Evolutionary conservation across 1,140 invertebrate species (phyloP).

Genomic region (Platyscapa corneri): DNA sequence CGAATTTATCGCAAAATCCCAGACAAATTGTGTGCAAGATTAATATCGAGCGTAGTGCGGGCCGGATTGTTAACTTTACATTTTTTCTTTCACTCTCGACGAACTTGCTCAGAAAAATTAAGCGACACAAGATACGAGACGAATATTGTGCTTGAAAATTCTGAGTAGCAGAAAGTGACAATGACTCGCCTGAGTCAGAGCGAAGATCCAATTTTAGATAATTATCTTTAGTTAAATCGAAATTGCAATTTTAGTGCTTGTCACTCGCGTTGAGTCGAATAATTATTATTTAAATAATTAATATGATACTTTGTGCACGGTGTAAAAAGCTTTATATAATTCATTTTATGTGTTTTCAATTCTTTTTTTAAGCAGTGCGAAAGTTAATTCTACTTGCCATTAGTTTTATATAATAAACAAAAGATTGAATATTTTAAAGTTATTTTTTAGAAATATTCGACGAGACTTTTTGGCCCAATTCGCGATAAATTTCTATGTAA

Average conservation of each 20-base stretch:
- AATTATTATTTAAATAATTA: neutral
- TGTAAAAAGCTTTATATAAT: neutral
- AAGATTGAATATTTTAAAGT: no score
- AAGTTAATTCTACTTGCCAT: no score
- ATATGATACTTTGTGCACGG: neutral
- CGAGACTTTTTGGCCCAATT: no score
- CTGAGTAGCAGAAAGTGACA: neutral
- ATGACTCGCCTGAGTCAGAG: neutral
- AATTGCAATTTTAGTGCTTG: neutral
- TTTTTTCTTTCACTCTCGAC: neutral
- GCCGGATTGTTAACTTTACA: neutral
- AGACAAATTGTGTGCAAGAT: neutral
- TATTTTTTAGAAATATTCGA: no score
- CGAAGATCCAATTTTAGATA: neutral
- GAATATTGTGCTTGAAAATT: neutral
- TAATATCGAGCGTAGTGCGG: neutral
- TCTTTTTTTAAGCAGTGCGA: neutral
- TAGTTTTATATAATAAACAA: no score
- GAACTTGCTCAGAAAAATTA: neutral
- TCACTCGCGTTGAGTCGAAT: neutral
- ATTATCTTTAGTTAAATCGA: neutral
- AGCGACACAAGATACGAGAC: neutral
- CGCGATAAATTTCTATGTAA: no score
- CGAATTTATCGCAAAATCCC: conserved; percentile 37
- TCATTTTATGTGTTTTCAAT: neutral